Evolutionary conservation across 2,888 invertebrate species (phyloP).

Genomic region (Hirtodrosophila confusa): DNA sequence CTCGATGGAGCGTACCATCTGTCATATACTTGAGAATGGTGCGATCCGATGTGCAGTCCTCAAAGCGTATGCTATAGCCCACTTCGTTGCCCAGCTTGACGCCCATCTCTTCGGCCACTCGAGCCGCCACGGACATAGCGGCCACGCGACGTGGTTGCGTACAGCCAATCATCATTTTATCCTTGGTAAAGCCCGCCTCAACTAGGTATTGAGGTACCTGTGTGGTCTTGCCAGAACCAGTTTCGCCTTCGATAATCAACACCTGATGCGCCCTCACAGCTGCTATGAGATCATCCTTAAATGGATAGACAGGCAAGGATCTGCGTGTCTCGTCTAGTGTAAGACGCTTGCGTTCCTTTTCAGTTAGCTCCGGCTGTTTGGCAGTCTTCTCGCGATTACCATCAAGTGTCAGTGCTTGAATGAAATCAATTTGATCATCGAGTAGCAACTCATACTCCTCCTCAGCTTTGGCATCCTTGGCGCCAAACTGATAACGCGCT

Average conservation of each 20-base stretch:
- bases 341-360: conserved; percentile 89
- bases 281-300: conserved; percentile 93
- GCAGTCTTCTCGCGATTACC: conserved; percentile 86
- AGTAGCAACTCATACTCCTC: conserved; percentile 96
- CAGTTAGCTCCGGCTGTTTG: conserved; percentile 87
- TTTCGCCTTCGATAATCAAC: conserved; percentile 98
- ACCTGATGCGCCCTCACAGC: conserved; percentile 96
- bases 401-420: conserved; percentile 93
- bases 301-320: conserved; percentile 97
- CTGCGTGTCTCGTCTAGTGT: conserved; percentile 95
- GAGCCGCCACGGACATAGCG: conserved; percentile 99
- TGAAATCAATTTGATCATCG: conserved; percentile 99
- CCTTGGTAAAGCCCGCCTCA: conserved; percentile 94
- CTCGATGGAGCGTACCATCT: conserved; percentile 98
- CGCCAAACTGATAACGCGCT: conserved; percentile 96
- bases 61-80: conserved; percentile 96
- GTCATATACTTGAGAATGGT: conserved; percentile 99
- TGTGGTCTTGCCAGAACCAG: conserved; percentile 99
- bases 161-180: conserved; percentile 96
- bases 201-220: conserved; percentile 99
- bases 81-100: conserved; percentile 97
- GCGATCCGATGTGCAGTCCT: conserved; percentile 99
- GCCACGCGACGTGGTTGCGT: conserved; percentile 99
- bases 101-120: conserved; percentile 99
- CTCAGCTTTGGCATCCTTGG: conserved; percentile 90